Evolutionary conservation across 2,797 vertebrate species (phyloP), one percentile per base, ranked within the genome.

Genomic region (Gouania willdenowi): DNA sequence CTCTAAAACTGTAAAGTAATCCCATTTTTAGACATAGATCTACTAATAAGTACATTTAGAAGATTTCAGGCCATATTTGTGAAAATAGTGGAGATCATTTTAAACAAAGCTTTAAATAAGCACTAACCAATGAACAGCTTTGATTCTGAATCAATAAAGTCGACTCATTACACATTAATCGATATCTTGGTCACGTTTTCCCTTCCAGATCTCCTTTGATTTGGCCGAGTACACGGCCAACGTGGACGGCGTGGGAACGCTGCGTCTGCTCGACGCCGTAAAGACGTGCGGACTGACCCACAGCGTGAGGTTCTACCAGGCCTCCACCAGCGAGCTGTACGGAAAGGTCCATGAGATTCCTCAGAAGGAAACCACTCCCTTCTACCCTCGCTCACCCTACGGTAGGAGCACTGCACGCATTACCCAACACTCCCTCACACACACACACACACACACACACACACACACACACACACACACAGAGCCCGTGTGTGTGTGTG

Each of bases 341-440:
- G 96, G 96, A 54, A 99, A 99, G 84, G 96, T 99, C 33, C 94
- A 94, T 81, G 96, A 99, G 90, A 96, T 97, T 63, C 96, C 96
- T 0, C 96, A 99, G 74, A 97, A 87, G 57, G 96, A 99, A 75
- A 97, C 94, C 26, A 98, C 96, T 0, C 93, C 95, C 35, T 99
- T 99, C 78, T 99, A 99, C 69, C 95, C 96, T 12, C 89, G 96
- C 47, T 99, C 96, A 10, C 96, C 96, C 48, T 99, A 99, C 0
- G 95, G 96, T 97, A 77, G 89, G 67, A 30, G 19, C 2, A 19
- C 20, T 19, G 49, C 26, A 31, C 34, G 21, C 31, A 25, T 27
- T 3, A 14, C 32, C 4, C 33, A 32, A 3, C 4, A 10, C 6
- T 14, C 21, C 20, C 6, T 18, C 39, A 28, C 25, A 53, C 41